phyloP scores from a whole-genome alignment of 1,140 invertebrate species.

The Dufourea novaeangliae region DNA sequence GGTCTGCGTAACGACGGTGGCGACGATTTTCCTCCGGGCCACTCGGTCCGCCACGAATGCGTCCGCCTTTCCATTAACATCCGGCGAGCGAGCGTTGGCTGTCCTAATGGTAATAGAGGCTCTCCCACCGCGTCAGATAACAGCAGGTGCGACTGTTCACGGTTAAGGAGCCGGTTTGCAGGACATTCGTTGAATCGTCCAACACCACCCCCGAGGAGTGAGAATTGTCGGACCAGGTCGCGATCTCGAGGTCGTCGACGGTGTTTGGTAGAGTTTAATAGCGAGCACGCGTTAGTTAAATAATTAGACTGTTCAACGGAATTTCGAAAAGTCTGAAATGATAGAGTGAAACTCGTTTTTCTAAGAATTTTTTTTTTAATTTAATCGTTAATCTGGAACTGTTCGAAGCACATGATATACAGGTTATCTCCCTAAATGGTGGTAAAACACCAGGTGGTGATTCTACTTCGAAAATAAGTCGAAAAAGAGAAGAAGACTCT shows the following conservation, averaged over 20 bases:
- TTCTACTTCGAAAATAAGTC: no score
- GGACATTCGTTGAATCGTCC: slow-evolving; percentile 18
- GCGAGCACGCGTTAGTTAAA: no score
- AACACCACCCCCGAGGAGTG: not conserved
- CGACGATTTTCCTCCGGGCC: slow-evolving; percentile 42
- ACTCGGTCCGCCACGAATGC: slow-evolving; percentile 27
- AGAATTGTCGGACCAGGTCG: not conserved
- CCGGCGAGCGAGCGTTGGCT: slow-evolving; percentile 45
- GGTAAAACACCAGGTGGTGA: no score
- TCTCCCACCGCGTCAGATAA: slow-evolving; percentile 49
- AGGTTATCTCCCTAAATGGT: no score
- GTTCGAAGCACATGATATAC: no score
- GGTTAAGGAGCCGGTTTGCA: slow-evolving; percentile 24
- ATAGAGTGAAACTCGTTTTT: no score
- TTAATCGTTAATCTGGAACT: no score
- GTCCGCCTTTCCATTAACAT: slow-evolving; percentile 61
- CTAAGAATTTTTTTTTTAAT: no score
- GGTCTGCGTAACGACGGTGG: slow-evolving; percentile 17
- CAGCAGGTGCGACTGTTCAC: slow-evolving; percentile 39
- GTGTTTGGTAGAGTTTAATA: no score
- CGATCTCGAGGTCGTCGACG: not conserved
- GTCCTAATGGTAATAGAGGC: slow-evolving; percentile 58
- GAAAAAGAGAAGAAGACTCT: no score
- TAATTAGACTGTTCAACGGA: no score
- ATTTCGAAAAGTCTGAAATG: no score